A percentile compares a stretch with the other conserved stretches of the same genome.
Evolutionary conservation across 2,797 vertebrate species (phyloP).

Genomic region (Acrossocheilus wenchowensis): DNA sequence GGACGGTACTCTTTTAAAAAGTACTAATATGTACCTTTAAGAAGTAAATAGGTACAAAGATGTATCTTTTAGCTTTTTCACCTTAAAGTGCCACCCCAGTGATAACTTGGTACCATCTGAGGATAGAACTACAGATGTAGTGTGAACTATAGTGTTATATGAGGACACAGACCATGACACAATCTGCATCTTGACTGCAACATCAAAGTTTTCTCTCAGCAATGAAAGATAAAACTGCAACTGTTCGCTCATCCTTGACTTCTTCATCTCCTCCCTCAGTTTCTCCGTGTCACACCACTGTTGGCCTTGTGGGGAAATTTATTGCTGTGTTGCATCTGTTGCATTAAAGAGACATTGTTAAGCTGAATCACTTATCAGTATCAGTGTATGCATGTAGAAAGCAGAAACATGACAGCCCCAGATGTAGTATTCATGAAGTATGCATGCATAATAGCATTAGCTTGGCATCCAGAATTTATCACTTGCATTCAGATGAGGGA

Average conservation of each 20-base stretch:
- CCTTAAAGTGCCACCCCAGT: too few species aligned
- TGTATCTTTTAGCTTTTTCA: too few species aligned
- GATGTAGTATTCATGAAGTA: constrained; percentile 81
- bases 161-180: not conserved
- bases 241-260: constrained; percentile 69
- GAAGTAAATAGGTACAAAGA: too few species aligned
- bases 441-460: constrained; percentile 66
- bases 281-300: constrained; percentile 56
- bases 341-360: constrained; percentile 61
- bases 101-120: not conserved
- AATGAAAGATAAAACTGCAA: constrained; percentile 5
- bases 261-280: constrained; percentile 51
- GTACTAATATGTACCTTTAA: too few species aligned
- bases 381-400: constrained; percentile 10
- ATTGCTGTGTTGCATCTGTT: constrained; percentile 70
- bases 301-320: constrained; percentile 65
- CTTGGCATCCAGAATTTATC: constrained; percentile 64
- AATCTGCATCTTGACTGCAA: not conserved
- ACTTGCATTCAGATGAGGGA: constrained; percentile 27
- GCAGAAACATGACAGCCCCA: constrained; percentile 60
- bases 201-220: not conserved
- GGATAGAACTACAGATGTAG: not conserved
- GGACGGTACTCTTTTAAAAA: too few species aligned
- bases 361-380: constrained; percentile 65
- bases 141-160: not conserved